A percentile compares a stretch with the other conserved stretches of the same genome.
Conservation (phyloP, 2,113 vertebrate genomes). For the Ailuropoda melanoleuca region DNA sequence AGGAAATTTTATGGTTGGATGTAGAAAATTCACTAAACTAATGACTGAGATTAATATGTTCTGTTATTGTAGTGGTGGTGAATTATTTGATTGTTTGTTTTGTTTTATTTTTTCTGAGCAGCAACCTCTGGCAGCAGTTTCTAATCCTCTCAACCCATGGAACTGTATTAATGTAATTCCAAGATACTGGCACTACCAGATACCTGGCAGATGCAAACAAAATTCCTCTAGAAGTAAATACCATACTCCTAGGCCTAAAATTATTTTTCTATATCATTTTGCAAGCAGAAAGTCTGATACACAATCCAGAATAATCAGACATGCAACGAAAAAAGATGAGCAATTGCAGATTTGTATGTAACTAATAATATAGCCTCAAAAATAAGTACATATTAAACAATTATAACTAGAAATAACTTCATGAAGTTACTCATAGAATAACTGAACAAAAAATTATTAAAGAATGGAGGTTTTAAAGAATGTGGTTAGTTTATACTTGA, state of each 20-base stretch:
- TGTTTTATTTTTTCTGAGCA: not conserved
- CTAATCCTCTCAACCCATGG: not conserved
- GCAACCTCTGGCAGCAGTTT: not conserved
- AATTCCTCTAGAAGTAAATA: not conserved
- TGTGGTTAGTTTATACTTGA: not conserved
- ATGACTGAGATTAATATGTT: not conserved
- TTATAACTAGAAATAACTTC: not conserved
- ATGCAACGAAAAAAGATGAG: not conserved
- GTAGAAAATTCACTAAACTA: not conserved
- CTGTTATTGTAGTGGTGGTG: not conserved
- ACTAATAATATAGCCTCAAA: not conserved
- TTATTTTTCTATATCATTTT: not conserved
- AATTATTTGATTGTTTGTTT: not conserved
- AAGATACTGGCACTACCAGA: not conserved
- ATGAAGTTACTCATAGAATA: not conserved
- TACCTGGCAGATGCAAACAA: not conserved
- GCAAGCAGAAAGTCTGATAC: not conserved
- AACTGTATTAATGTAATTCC: not conserved
- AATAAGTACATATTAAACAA: not conserved
- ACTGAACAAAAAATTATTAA: not conserved
- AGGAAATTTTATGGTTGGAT: not conserved
- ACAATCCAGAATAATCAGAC: not conserved
- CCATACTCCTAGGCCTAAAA: not conserved
- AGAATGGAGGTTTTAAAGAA: not conserved
- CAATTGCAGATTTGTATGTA: not conserved